A percentile compares a stretch with the other conserved stretches of the same genome.
Evolutionary conservation across 2,113 vertebrate species (phyloP).

Genomic region (Poeciliopsis turrubarensis): DNA sequence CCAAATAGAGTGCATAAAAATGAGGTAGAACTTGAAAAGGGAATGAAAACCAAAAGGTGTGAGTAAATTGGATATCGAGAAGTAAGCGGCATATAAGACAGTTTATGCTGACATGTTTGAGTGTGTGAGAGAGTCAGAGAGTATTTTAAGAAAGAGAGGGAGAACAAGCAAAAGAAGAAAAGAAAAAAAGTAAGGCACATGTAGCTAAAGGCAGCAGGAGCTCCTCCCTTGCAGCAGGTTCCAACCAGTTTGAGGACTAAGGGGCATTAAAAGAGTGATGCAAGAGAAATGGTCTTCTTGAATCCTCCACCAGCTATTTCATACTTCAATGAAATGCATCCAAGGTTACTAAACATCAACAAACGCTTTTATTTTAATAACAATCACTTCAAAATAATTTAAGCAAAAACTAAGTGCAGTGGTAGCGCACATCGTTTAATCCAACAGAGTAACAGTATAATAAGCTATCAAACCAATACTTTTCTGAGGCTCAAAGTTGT

Average conservation of each 20-base stretch:
- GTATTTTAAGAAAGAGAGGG: conserved; percentile 39
- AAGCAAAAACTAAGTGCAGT: background rate
- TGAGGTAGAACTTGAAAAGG: conserved; percentile 24
- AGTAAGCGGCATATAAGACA: conserved; percentile 9
- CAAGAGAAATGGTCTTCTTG: conserved; percentile 73
- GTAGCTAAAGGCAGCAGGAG: conserved; percentile 55
- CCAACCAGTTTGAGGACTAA: conserved; percentile 80
- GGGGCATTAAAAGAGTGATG: conserved; percentile 78
- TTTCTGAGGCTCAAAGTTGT: no score
- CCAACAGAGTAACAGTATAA: background rate
- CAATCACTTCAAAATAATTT: background rate
- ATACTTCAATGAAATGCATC: conserved; percentile 31
- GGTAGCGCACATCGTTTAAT: background rate
- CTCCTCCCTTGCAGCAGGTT: conserved; percentile 80
- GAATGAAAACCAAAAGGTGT: background rate
- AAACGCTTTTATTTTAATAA: conserved; percentile 3
- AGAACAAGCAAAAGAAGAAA: conserved; percentile 20
- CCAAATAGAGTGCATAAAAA: background rate
- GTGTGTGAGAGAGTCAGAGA: conserved; percentile 8
- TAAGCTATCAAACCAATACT: no score
- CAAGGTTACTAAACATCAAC: conserved; percentile 27
- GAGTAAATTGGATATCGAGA: conserved; percentile 6
- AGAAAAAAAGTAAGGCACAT: conserved; percentile 50
- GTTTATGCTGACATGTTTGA: conserved; percentile 8
- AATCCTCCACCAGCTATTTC: conserved; percentile 56